Conservation (phyloP, 2,113 vertebrate species). For the Paraplagusia blochii region DNA sequence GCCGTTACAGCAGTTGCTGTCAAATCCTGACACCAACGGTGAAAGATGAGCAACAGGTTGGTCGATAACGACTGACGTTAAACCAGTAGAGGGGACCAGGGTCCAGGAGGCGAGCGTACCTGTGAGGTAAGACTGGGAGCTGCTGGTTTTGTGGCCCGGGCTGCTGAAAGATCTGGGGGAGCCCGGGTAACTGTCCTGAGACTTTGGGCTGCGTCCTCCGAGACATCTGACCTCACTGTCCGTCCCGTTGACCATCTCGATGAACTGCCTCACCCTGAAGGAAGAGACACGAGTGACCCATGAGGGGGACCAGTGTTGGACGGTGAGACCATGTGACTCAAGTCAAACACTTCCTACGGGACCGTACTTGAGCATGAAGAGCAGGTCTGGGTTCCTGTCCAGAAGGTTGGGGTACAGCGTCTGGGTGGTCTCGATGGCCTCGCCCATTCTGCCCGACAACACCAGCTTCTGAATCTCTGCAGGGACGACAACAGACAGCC, state of each 20-base stretch:
- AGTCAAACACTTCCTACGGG: not conserved
- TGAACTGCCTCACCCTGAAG: slow-evolving; percentile 94
- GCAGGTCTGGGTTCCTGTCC: slow-evolving; percentile 97
- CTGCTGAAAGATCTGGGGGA: slow-evolving; percentile 91
- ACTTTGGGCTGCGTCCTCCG: slow-evolving; percentile 96
- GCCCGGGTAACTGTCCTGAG: slow-evolving; percentile 95
- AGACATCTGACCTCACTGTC: slow-evolving; percentile 97
- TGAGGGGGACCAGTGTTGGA: not conserved
- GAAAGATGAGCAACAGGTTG: not conserved
- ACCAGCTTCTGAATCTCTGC: slow-evolving; percentile 99
- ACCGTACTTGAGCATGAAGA: slow-evolving; percentile 97
- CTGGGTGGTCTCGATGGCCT: slow-evolving; percentile 99
- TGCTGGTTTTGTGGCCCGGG: slow-evolving; percentile 86
- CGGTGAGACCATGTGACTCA: no score
- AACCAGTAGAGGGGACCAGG: no score
- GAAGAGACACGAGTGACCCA: not conserved
- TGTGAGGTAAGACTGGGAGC: slow-evolving; percentile 83
- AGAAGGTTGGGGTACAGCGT: slow-evolving; percentile 97
- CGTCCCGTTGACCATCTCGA: slow-evolving; percentile 99
- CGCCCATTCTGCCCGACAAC: slow-evolving; percentile 97
- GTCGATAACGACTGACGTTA: no score
- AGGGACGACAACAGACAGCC: slow-evolving; percentile 13
- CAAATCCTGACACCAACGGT: slow-evolving; percentile 75
- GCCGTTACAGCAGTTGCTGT: slow-evolving; percentile 96
- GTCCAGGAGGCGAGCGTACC: no score